A percentile compares a stretch with the other conserved stretches of the same genome.
phyloP scores from a whole-genome alignment of 30 jellyfish, hydroid and myxozoan species.

The Mastigias papua region DNA sequence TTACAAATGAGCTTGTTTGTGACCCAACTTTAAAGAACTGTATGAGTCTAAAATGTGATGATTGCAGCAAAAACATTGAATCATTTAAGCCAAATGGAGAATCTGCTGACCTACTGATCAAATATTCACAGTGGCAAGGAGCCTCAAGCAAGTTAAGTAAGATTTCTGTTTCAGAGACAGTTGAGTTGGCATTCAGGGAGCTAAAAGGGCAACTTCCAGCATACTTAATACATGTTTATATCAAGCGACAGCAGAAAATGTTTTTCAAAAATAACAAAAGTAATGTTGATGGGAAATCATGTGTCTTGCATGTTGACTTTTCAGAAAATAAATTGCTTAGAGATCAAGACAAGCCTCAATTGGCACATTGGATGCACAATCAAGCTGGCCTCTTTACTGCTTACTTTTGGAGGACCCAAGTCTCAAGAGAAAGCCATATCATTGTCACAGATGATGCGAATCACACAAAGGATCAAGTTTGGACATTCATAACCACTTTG shows the following conservation, averaged over 20 bases:
- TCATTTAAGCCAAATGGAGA: constrained; percentile 7
- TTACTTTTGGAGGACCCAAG: constrained; percentile 34
- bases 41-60: not conserved
- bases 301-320: constrained; percentile 54
- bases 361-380: constrained; percentile 57
- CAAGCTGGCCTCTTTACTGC: constrained; percentile 67
- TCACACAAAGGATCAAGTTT: constrained; percentile 29
- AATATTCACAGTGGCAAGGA: constrained; percentile 44
- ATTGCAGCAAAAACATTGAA: not conserved
- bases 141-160: constrained; percentile 10
- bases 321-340: constrained; percentile 34
- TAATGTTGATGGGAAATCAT: constrained; percentile 29
- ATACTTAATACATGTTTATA: constrained; percentile 40
- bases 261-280: not conserved
- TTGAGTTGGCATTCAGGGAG: too few relatives aligned
- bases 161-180: constrained; percentile 28
- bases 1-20: constrained; percentile 17
- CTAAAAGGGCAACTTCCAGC: too few relatives aligned
- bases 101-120: constrained; percentile 10
- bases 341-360: constrained; percentile 54
- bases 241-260: constrained; percentile 44
- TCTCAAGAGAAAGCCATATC: constrained; percentile 32
- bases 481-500: constrained; percentile 32
- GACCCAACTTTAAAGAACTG: constrained; percentile 11
- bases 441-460: constrained; percentile 39